Evolutionary conservation across 92 coral and sea anemone genomes (phyloP).

Genomic region (Epizoanthus illoricatus): DNA sequence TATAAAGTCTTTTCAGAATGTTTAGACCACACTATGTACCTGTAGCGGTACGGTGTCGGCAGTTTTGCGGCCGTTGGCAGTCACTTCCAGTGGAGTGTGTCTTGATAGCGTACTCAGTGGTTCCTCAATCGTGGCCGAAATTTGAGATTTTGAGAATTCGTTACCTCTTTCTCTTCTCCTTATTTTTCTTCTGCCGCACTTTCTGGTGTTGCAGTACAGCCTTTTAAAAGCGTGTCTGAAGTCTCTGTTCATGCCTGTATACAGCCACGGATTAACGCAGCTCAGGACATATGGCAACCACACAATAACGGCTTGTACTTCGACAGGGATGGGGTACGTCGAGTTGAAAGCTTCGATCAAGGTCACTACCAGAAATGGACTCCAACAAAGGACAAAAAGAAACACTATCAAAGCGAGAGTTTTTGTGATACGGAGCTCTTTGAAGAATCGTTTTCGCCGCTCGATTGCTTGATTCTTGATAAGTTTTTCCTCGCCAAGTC

Average conservation of each 20-base stretch:
- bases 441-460: slow-evolving; percentile 76
- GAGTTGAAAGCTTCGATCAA: slow-evolving; percentile 68
- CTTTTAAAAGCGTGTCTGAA: slow-evolving; percentile 79
- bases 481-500: slow-evolving; percentile 22
- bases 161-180: slow-evolving; percentile 21
- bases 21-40: slow-evolving; percentile 4
- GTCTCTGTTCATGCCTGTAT: slow-evolving; percentile 85
- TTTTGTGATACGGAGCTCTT: slow-evolving; percentile 82
- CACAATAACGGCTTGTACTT: slow-evolving; percentile 44
- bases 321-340: slow-evolving; percentile 36
- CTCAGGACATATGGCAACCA: slow-evolving; percentile 75
- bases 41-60: neutral
- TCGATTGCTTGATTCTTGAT: slow-evolving; percentile 49
- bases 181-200: slow-evolving; percentile 4
- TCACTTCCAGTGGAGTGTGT: neutral
- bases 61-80: neutral
- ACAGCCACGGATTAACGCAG: slow-evolving; percentile 79
- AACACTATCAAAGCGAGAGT: slow-evolving; percentile 72
- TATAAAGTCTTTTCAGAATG: neutral
- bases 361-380: slow-evolving; percentile 67
- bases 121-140: slow-evolving; percentile 39
- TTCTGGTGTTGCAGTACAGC: slow-evolving; percentile 51
- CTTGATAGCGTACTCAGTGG: slow-evolving; percentile 16
- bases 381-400: slow-evolving; percentile 82
- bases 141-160: slow-evolving; percentile 35